phyloP scores from a whole-genome alignment of 2,888 invertebrate species.

The Metallyticus violacea region DNA sequence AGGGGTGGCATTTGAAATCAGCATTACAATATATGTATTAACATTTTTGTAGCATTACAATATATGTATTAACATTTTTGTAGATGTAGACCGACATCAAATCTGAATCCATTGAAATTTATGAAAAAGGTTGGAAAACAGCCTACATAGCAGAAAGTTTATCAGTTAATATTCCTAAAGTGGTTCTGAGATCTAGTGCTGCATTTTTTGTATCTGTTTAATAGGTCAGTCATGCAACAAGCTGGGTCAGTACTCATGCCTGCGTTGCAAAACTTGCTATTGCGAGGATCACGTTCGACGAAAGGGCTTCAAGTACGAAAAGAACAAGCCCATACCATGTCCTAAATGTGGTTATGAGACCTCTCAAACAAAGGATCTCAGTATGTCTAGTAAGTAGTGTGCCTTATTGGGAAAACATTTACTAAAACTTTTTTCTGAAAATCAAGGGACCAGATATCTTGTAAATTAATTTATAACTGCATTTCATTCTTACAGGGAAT shows the following conservation, averaged over 20 bases:
- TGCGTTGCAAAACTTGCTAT: slow-evolving; percentile 93
- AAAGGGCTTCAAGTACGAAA: slow-evolving; percentile 85
- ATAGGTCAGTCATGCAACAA: slow-evolving; percentile 90
- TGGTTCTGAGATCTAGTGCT: neutral
- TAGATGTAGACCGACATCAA: no score
- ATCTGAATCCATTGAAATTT: no score
- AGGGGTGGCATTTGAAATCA: no score
- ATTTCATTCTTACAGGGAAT: no score
- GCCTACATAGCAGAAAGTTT: no score
- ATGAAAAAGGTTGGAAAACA: no score
- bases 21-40: no score
- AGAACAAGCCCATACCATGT: slow-evolving; percentile 82
- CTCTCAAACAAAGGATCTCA: slow-evolving; percentile 89
- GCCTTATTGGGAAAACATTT: neutral
- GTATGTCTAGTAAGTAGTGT: slow-evolving; percentile 81
- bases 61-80: no score
- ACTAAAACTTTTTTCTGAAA: no score
- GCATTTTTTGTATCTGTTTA: slow-evolving; percentile 36
- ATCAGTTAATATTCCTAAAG: neutral
- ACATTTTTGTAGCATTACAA: no score
- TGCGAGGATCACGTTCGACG: slow-evolving; percentile 95
- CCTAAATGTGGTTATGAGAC: slow-evolving; percentile 93
- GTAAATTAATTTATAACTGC: no score
- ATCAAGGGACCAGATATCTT: no score
- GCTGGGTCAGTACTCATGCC: slow-evolving; percentile 90